Evolutionary conservation across 1,140 invertebrate genomes (phyloP).

Genomic region (Fopius arisanus): DNA sequence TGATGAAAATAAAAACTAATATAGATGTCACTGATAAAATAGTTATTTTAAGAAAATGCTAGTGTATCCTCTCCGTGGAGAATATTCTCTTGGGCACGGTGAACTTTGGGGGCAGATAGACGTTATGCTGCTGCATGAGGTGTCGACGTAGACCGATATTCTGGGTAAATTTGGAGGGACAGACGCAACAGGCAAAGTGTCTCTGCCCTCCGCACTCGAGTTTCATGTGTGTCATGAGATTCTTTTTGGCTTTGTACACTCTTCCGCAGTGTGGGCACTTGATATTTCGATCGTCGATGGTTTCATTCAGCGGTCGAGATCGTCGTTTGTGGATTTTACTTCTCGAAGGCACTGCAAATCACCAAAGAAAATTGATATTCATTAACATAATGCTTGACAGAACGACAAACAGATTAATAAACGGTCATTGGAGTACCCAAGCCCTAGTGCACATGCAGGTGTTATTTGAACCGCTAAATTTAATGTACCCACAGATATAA

Average conservation of each 20-base stretch:
- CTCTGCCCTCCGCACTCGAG: conserved; percentile 65
- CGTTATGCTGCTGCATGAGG: conserved; percentile 50
- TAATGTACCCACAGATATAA: neutral
- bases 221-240: conserved; percentile 63
- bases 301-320: conserved; percentile 36
- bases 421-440: too few relatives aligned
- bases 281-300: neutral
- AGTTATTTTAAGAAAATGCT: neutral
- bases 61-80: conserved; percentile 13
- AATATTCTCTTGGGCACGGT: conserved; percentile 45
- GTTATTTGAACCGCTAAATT: neutral
- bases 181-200: conserved; percentile 62
- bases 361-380: neutral
- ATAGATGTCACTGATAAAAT: neutral
- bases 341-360: conserved; percentile 1
- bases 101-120: conserved; percentile 51
- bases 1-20: neutral
- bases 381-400: too few relatives aligned
- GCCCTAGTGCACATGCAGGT: conserved; percentile 3
- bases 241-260: conserved; percentile 64
- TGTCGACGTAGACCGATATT: conserved; percentile 58
- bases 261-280: conserved; percentile 64
- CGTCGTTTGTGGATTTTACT: conserved; percentile 12
- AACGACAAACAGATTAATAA: too few relatives aligned
- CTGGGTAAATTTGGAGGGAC: conserved; percentile 58